Conservation (phyloP, 2,888 invertebrate species). For the Nephrocerus scutellatus region DNA sequence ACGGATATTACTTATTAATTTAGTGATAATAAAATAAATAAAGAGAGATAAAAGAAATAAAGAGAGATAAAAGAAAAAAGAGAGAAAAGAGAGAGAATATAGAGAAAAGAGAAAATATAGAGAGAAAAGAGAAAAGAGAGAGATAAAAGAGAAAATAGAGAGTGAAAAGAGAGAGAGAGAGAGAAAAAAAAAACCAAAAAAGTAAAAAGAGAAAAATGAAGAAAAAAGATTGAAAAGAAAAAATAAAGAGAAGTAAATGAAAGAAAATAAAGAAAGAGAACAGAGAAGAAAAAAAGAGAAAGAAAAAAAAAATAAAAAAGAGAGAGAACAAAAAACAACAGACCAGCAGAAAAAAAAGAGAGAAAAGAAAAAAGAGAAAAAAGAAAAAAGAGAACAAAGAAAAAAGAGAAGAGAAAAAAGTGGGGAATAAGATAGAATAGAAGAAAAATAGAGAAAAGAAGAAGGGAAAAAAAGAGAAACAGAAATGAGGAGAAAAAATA, state of each 20-base stretch:
- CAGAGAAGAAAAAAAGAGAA: background rate
- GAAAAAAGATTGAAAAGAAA: background rate
- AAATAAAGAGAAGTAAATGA: background rate
- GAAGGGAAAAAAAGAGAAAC: too few relatives aligned
- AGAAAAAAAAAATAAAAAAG: too few relatives aligned
- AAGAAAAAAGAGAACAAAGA: background rate
- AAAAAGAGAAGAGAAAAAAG: too few relatives aligned
- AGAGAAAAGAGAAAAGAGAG: background rate
- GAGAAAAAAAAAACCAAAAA: background rate
- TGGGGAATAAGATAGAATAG: too few relatives aligned
- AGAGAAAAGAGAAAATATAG: background rate
- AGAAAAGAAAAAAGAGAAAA: background rate
- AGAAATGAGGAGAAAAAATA: too few relatives aligned
- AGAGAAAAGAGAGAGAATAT: background rate
- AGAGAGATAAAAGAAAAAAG: background rate
- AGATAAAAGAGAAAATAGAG: background rate
- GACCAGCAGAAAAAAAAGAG: background rate
- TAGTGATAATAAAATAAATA: background rate
- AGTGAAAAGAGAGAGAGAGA: background rate
- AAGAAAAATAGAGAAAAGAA: too few relatives aligned
- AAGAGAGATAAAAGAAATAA: background rate
- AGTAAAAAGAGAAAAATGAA: background rate
- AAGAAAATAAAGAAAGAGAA: too few relatives aligned
- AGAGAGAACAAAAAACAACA: background rate
- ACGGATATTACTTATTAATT: background rate